Evolutionary conservation across 2,888 invertebrate genomes (phyloP).

Genomic region (Seira ritae): DNA sequence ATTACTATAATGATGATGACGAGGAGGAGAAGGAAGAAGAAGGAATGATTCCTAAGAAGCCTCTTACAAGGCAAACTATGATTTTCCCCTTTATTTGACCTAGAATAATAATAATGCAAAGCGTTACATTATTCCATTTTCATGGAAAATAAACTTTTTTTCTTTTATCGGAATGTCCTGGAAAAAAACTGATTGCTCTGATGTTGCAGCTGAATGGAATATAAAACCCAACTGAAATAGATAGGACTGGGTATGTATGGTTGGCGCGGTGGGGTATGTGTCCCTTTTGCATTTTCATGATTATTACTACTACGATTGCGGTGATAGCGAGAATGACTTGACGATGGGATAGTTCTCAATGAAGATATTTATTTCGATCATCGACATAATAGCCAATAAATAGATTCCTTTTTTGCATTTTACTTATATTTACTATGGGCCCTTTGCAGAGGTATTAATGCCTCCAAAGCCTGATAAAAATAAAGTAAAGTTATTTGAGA

Average conservation of each 20-base stretch:
- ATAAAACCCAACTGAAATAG: no score
- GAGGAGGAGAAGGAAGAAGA: slow-evolving; percentile 30
- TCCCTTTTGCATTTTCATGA: slow-evolving; percentile 50
- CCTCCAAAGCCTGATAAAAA: slow-evolving; percentile 5
- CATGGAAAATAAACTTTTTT: neutral
- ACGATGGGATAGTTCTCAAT: neutral
- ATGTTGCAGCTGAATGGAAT: no score
- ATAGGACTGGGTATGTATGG: no score
- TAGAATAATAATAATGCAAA: slow-evolving; percentile 6
- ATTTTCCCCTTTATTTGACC: slow-evolving; percentile 15
- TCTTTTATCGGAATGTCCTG: slow-evolving; percentile 8
- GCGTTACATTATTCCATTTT: slow-evolving; percentile 3
- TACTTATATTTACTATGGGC: slow-evolving; percentile 19
- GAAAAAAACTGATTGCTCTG: slow-evolving; percentile 15
- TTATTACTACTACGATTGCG: slow-evolving; percentile 22
- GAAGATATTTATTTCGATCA: neutral
- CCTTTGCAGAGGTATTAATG: neutral
- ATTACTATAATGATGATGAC: slow-evolving; percentile 55
- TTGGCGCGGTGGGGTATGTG: neutral
- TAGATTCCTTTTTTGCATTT: slow-evolving; percentile 16
- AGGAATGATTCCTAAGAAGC: slow-evolving; percentile 51
- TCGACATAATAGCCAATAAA: neutral
- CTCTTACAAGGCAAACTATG: slow-evolving; percentile 4
- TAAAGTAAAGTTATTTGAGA: slow-evolving; percentile 38
- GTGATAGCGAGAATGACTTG: slow-evolving; percentile 16